Evolutionary conservation across 2,113 vertebrate genomes (phyloP).

Genomic region (Fregata magnificens): DNA sequence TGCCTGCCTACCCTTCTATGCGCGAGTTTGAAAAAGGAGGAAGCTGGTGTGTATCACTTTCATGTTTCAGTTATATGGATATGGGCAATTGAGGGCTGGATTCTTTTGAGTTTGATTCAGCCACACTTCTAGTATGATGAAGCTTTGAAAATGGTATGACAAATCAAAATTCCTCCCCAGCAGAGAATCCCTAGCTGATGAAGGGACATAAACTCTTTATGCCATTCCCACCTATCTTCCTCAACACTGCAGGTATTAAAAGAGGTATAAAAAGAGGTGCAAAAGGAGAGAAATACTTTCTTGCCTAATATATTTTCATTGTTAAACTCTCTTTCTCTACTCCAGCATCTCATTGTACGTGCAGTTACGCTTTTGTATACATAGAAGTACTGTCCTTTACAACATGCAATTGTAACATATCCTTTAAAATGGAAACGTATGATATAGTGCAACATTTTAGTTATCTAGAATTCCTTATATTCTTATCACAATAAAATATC

Average conservation of each 20-base stretch:
- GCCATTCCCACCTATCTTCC: background rate
- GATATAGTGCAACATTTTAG: background rate
- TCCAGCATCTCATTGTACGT: background rate
- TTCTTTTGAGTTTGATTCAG: background rate
- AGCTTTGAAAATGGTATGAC: background rate
- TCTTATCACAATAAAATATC: background rate
- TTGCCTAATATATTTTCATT: background rate
- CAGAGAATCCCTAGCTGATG: background rate
- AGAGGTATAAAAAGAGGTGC: background rate
- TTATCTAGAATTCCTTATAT: background rate
- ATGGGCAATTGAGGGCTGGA: background rate
- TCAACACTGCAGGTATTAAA: background rate
- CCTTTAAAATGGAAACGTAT: background rate
- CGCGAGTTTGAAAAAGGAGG: background rate
- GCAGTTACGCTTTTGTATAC: background rate
- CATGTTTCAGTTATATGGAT: background rate
- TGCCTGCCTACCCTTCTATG: background rate
- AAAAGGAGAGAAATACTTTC: background rate
- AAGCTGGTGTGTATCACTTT: background rate
- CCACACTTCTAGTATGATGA: accelerated
- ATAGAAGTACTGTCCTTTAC: background rate
- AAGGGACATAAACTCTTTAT: background rate
- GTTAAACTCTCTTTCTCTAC: background rate
- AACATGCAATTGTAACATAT: background rate
- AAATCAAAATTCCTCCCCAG: background rate